Base-by-base conservation (phyloP, 1,140 invertebrate genomes). In the Lycorma delicatula region DNA sequence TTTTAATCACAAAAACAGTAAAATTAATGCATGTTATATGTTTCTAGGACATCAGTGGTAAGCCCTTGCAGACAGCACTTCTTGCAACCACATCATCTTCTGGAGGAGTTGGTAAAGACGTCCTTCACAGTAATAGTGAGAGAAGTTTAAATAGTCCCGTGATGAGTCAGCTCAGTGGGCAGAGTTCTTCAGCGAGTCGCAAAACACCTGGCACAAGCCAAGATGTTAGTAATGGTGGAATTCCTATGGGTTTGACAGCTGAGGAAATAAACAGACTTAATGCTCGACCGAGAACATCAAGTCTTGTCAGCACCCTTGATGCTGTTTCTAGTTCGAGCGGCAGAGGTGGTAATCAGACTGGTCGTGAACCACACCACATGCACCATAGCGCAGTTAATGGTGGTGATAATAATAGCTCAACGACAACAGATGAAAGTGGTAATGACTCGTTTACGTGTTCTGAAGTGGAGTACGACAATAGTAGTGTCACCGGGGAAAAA, bases 381-480 rank as follows among this genome's bases (percentile, higher is more conserved):
- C 63, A 69, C 13, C 66, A 66, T 44, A 41, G 56, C 1, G 54
- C 61, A 6, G 50, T 61, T 5, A 60, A 67, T 6, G 62, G 60
- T 12, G 61, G 73, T 7, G 85, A 86, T 48, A 80, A 85, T 62
- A 68, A 78, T 38, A 86, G 84, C 67, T 89, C 87, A 1, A 92
- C 90, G 3, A 92, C 90, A 1, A 93, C 92, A 5, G 92, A 96
- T 67, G 93, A 96, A 70, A 93, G 90, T 69, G 91, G 91, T 3
- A 95, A 97, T 73, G 94, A 98, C 68, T 96, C 93, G 60, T 98
- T 97, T 74, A 97, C 93, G 0, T 97, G 93, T 73, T 97, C 93
- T 0, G 93, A 98, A 76, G 97, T 97, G 68, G 94, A 98, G 71
- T 96, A 95, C 70, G 93, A 97, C 66, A 89, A 92, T 66, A 86